Percentiles rank a stretch among this genome's conserved stretches.
Conservation (phyloP, 2,113 vertebrate genomes). For the Myotis lucifugus region DNA sequence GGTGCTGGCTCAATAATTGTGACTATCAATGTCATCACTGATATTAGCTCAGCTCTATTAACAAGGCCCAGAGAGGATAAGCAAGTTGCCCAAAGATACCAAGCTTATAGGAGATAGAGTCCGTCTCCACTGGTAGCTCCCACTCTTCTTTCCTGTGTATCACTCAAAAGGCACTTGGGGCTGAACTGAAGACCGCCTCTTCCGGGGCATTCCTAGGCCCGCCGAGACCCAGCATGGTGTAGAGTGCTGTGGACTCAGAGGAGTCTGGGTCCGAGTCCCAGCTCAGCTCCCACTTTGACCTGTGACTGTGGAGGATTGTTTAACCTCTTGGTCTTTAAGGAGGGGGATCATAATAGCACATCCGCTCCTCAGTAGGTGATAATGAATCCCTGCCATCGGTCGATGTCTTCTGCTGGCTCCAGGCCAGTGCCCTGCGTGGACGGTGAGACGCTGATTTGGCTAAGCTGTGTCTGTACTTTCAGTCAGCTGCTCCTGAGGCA, state of each 20-base stretch:
- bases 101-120: neutral
- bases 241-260: neutral
- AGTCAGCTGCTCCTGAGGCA: neutral
- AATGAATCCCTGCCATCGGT: fast-evolving
- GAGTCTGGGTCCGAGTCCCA: neutral
- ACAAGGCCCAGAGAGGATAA: neutral
- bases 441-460: neutral
- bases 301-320: neutral
- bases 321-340: neutral
- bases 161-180: neutral
- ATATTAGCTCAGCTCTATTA: neutral
- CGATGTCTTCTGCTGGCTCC: neutral
- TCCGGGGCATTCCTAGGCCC: neutral
- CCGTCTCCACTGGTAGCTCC: neutral
- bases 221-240: fast-evolving
- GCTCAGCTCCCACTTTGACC: neutral
- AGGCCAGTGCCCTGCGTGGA: neutral
- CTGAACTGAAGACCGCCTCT: neutral
- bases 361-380: fast-evolving
- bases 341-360: neutral
- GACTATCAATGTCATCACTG: neutral
- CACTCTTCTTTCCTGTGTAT: neutral
- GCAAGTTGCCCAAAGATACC: neutral
- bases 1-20: neutral
- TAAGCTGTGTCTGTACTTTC: neutral